phyloP scores from a whole-genome alignment of 2,113 vertebrate genomes.

The Atlantisia rogersi region DNA sequence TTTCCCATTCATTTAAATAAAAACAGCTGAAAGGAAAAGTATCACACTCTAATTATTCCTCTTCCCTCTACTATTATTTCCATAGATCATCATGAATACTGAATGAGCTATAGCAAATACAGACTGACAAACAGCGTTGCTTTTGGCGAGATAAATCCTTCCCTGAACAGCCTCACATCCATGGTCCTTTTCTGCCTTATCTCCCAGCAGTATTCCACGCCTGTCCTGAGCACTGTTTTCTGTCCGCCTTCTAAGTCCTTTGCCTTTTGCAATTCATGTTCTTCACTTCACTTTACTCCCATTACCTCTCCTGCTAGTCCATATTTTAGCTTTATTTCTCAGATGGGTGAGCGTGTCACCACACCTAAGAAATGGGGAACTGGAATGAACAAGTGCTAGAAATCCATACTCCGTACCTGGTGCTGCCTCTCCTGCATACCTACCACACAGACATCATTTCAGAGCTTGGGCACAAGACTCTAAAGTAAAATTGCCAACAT shows the following conservation, averaged over 20 bases:
- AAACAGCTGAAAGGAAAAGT: conserved; percentile 29
- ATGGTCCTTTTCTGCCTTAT: neutral
- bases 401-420: neutral
- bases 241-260: neutral
- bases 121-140: neutral
- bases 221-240: neutral
- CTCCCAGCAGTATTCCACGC: neutral
- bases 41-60: neutral
- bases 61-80: conserved; percentile 12
- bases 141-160: conserved; percentile 33
- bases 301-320: neutral
- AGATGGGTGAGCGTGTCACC: neutral
- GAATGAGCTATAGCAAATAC: conserved; percentile 13
- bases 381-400: neutral
- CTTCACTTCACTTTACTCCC: neutral
- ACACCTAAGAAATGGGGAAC: neutral
- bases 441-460: neutral
- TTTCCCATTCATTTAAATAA: conserved; percentile 35
- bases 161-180: neutral
- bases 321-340: neutral
- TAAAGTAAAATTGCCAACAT: neutral
- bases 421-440: neutral
- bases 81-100: neutral
- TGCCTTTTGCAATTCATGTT: neutral
- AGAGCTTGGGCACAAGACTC: neutral